Evolutionary conservation across 1,140 invertebrate genomes (phyloP).

Genomic region (Drosophila arawakana): DNA sequence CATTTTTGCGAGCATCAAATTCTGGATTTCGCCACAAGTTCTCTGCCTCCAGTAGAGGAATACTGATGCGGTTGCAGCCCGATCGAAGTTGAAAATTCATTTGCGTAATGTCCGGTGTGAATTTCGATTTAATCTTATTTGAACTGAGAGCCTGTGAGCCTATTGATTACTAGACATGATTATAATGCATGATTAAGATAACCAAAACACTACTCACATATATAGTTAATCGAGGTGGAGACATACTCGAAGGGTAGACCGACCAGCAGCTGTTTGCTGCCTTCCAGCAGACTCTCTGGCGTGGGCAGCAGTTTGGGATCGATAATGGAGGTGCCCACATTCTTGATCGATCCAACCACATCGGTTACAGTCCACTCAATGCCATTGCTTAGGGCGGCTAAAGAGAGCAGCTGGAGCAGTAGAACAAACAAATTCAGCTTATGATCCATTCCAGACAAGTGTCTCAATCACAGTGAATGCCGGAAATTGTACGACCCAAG

Average conservation of each 20-base stretch:
- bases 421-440: background rate
- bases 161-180: conserved; percentile 4
- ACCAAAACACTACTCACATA: conserved; percentile 62
- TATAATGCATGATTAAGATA: background rate
- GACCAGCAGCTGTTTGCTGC: conserved; percentile 71
- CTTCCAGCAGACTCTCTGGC: conserved; percentile 65
- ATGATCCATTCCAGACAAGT: conserved; percentile 50
- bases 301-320: conserved; percentile 68
- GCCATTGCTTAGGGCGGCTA: conserved; percentile 4
- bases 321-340: conserved; percentile 50
- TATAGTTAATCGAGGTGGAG: conserved; percentile 59
- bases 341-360: conserved; percentile 45
- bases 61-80: conserved; percentile 49
- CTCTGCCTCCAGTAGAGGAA: conserved; percentile 56
- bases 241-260: conserved; percentile 79
- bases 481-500: conserved; percentile 46
- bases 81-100: conserved; percentile 76
- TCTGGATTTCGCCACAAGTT: conserved; percentile 64
- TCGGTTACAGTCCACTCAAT: conserved; percentile 56
- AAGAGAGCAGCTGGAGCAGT: conserved; percentile 24
- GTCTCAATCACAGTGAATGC: conserved; percentile 54
- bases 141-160: conserved; percentile 72
- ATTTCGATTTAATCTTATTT: conserved; percentile 60
- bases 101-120: conserved; percentile 62
- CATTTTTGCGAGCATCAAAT: conserved; percentile 70